Evolutionary conservation across 2,888 invertebrate species (phyloP), one percentile per base, ranked within the genome.

Genomic region (Eurois occulta): DNA sequence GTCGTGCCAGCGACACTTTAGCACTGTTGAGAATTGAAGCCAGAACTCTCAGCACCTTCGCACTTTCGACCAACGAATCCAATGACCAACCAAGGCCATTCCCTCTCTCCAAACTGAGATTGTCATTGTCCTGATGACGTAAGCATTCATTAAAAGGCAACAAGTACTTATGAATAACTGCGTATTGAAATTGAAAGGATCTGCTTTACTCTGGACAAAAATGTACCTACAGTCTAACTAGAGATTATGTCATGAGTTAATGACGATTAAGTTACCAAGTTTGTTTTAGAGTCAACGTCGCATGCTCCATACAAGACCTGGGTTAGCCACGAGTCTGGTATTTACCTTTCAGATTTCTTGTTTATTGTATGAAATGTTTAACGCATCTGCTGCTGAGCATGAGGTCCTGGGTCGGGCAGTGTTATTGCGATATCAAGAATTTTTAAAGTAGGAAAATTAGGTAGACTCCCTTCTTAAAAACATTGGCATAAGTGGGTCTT

Each of bases 141-240:
- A 62, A 41, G 38, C 2, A 75, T 48, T 24, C 6, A 46, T 46
- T 75, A 60, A 48, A 75, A 75, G 38, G 6, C 72, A 72, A 24
- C 13, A 38, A 24, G 64, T 28, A 8, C 16, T 32, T n/a, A 48
- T 13, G 41, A 72, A 16, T 60, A n/a, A 35, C 2, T 65, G 6
- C 10, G 3, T 18, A 46, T 46, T 16, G 10, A 70, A 60, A 60
- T 35, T 73, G 24, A 46, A 62, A 48, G 46, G 75, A 16, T 24
- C 5, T 28, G 28, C 48, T 28, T 13, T 65, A 43, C 43, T 64
- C 2, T 24, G 13, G 28, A 64, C 6, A 24, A 66, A 43, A 28
- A 71, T n/a, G 18, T 18, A 62, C 32, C 10, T 32, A 41, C 10
- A 28, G 38, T 28, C 1, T 38, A 21, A 70, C n/a, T 55, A n/a